A percentile compares a stretch with the other conserved stretches of the same genome.
These are phyloP conservation scores for Ianthella basta DNA, from an alignment of 37 sponge, comb jelly and placozoan genomes.

Conservation along the genomic window DNA sequence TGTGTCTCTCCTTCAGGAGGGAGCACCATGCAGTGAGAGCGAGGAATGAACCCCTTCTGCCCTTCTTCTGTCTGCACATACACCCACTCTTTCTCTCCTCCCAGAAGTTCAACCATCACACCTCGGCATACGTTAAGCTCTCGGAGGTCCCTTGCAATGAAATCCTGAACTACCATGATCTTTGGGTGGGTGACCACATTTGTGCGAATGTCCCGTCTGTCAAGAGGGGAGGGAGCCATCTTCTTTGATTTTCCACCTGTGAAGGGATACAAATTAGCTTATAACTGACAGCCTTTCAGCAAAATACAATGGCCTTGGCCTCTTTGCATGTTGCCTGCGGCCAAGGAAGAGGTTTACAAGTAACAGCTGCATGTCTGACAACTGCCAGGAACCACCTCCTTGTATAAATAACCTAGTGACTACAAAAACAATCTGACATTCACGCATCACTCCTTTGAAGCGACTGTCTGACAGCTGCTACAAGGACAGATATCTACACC, in stretches of 20 bases:
- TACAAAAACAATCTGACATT: no score
- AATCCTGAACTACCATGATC: constrained; percentile 17
- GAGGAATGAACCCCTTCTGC: constrained; percentile 66
- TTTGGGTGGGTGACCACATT: not conserved
- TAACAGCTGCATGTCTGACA: no score
- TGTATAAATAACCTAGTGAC: no score
- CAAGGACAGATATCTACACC: no score
- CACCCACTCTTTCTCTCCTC: constrained; percentile 60
- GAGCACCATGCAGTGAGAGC: constrained; percentile 39
- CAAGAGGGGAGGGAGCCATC: constrained; percentile 18
- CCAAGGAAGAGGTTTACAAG: no score
- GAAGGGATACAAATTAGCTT: not conserved
- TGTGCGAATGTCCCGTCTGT: not conserved
- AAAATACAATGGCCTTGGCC: no score
- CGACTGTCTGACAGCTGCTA: no score
- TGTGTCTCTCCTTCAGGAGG: not conserved
- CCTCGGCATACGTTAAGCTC: constrained; percentile 68
- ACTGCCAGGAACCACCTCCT: no score
- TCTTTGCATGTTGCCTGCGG: no score
- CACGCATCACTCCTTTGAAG: no score
- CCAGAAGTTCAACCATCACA: constrained; percentile 62
- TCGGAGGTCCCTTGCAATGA: constrained; percentile 8
- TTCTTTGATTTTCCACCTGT: not conserved
- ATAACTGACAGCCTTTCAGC: not conserved
- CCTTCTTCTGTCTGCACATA: constrained; percentile 61